Conservation (phyloP, 2,888 invertebrate species). For the Mimumesa dahlbomi region DNA sequence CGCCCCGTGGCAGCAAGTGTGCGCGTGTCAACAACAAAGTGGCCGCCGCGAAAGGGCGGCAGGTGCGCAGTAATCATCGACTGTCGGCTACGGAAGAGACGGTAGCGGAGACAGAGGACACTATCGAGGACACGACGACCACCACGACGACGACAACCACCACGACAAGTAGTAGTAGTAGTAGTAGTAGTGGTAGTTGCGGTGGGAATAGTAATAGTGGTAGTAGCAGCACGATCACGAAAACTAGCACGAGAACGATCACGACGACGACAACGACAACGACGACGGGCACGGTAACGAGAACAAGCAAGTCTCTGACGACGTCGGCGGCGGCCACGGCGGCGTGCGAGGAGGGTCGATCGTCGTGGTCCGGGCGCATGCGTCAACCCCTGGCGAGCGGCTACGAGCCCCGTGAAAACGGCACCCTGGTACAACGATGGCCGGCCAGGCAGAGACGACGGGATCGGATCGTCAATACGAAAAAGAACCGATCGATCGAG, state of each 20-base stretch:
- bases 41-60: slow-evolving; percentile 58
- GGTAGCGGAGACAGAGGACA: slow-evolving; percentile 57
- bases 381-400: slow-evolving; percentile 80
- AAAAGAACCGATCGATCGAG: slow-evolving; percentile 29
- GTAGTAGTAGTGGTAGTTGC: too few species aligned
- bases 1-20: slow-evolving; percentile 60
- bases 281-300: slow-evolving; percentile 29
- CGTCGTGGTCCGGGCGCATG: slow-evolving; percentile 77
- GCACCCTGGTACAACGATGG: slow-evolving; percentile 78
- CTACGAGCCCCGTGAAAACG: slow-evolving; percentile 73
- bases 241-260: slow-evolving; percentile 5
- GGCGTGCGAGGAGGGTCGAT: slow-evolving; percentile 67
- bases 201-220: too few species aligned
- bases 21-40: slow-evolving; percentile 46
- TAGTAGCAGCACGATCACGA: slow-evolving; percentile 9
- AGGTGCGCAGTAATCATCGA: slow-evolving; percentile 64
- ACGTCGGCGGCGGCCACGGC: slow-evolving; percentile 54
- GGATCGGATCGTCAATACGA: slow-evolving; percentile 12
- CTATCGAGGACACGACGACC: slow-evolving; percentile 64
- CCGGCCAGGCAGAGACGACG: slow-evolving; percentile 42
- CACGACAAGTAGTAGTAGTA: too few species aligned
- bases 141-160: slow-evolving; percentile 1
- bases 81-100: neutral
- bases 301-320: slow-evolving; percentile 49
- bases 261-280: slow-evolving; percentile 14